phyloP scores from a whole-genome alignment of 2,797 vertebrate genomes.

The Oreochromis mossambicus region DNA sequence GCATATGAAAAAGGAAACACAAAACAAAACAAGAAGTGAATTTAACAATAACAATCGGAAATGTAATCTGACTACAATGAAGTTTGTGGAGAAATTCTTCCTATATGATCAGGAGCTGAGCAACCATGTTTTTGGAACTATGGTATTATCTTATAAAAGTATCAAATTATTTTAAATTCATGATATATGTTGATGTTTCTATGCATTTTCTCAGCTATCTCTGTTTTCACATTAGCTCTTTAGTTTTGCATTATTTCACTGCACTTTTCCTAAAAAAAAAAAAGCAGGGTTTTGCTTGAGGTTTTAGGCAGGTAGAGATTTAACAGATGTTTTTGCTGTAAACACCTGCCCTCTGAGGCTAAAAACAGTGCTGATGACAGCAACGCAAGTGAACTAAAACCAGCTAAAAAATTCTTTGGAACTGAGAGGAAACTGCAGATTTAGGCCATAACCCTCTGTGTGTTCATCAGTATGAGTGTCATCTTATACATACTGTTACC shows the following conservation, averaged over 20 bases:
- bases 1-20: not conserved
- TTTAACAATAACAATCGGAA: not conserved
- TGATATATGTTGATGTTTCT: not conserved
- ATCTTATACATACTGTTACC: not conserved
- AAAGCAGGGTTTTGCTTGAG: not conserved
- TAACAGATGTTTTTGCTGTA: not conserved
- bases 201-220: not conserved
- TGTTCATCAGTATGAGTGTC: not conserved
- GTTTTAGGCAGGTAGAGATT: not conserved
- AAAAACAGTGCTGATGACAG: accelerated
- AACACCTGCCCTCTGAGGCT: not conserved
- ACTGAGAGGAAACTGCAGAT: not conserved
- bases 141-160: not conserved
- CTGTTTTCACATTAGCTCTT: not conserved
- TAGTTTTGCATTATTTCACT: not conserved
- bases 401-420: not conserved
- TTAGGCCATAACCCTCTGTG: not conserved
- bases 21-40: not conserved
- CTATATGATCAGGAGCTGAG: not conserved
- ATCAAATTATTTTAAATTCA: not conserved
- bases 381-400: not conserved
- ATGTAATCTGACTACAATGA: not conserved
- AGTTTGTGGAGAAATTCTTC: too few species aligned
- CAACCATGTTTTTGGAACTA: not conserved
- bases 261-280: not conserved